Base-by-base conservation (phyloP, 2,888 invertebrate species). In the Polia nebulosa region DNA sequence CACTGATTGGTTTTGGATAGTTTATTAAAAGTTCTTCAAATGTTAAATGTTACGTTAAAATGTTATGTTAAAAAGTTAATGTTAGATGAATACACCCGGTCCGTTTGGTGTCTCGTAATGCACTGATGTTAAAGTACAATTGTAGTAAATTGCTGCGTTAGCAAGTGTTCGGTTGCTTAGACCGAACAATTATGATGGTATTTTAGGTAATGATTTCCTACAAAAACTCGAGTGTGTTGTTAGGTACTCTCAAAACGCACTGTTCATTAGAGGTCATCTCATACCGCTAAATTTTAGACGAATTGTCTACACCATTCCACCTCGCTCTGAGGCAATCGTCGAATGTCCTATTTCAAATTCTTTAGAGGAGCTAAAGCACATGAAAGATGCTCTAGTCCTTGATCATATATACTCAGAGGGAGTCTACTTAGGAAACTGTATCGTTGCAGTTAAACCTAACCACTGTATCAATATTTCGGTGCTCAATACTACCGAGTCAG, bases 271-370 rank as follows among this genome's bases (percentile, higher is more conserved):
- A 5, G 53, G 32, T 34, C 53, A 34, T 20, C 34, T 53, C 34
- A 53, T 53, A 53, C 53, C 53, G n/a, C 7, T 34, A 34, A 53
- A 53, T 34, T 34, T 53, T 20, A 20, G 32, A 5, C 20, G 11
- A 1, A 22, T 20, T 17, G 53, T 55, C 34, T 55, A 39, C 13
- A 17, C 9, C 15, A 55, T 36, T 55, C 53, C 53, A 3, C 53
- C 53, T 55, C 25, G 36, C 22, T 55, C 55, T 6, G 25, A 39
- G 15, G 22, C 17, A 6, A 55, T 55, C 22, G 36, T 55, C 3
- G 55, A 55, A 55, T 55, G 55, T 55, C 20, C 55, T 17, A 22
- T 55, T 6, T 55, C 36, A 22, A 55, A 55, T 55, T 25, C 34
- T 8, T 55, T 55, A 25, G 36, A 55, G 11, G 25, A 55, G n/a